Conservation (phyloP, 2,113 vertebrate species). For the Acanthochromis polyacanthus region DNA sequence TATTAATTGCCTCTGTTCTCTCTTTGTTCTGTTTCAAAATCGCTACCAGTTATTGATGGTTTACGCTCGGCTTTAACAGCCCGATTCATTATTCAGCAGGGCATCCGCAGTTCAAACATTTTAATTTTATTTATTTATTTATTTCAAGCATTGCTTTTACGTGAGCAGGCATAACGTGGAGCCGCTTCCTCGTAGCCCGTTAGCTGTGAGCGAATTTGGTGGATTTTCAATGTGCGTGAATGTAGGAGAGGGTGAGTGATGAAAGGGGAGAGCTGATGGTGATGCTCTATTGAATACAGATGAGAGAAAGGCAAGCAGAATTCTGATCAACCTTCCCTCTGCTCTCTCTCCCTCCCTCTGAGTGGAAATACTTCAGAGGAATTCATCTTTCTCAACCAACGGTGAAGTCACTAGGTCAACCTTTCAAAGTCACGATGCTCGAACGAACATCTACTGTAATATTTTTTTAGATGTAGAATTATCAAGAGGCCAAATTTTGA, state of each 20-base stretch:
- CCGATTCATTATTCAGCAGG: constrained; percentile 4
- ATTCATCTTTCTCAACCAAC: constrained; percentile 49
- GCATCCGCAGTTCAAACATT: not conserved
- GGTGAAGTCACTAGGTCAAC: constrained; percentile 42
- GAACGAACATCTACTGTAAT: constrained; percentile 6
- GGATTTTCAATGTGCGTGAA: constrained; percentile 32
- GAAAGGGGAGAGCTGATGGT: constrained; percentile 68
- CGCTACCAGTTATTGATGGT: not conserved
- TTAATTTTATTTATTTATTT: not conserved
- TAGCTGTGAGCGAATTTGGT: constrained; percentile 36
- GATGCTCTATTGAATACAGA: constrained; percentile 75
- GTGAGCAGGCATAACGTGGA: not conserved
- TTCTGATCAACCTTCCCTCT: constrained; percentile 58
- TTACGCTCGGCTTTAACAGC: constrained; percentile 11
- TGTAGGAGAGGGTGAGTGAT: constrained; percentile 62
- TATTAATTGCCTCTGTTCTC: not conserved
- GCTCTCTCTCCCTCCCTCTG: constrained; percentile 34
- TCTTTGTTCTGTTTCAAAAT: constrained; percentile 5
- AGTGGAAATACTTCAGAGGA: constrained; percentile 59
- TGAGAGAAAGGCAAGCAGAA: constrained; percentile 68
- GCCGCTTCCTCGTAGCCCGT: not conserved
- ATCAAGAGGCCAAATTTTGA: constrained; percentile 30
- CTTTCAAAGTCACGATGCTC: constrained; percentile 51
- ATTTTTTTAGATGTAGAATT: not conserved
- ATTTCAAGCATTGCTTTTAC: constrained; percentile 29